Conservation (phyloP, 2,113 vertebrate genomes). For the Onychostoma macrolepis region DNA sequence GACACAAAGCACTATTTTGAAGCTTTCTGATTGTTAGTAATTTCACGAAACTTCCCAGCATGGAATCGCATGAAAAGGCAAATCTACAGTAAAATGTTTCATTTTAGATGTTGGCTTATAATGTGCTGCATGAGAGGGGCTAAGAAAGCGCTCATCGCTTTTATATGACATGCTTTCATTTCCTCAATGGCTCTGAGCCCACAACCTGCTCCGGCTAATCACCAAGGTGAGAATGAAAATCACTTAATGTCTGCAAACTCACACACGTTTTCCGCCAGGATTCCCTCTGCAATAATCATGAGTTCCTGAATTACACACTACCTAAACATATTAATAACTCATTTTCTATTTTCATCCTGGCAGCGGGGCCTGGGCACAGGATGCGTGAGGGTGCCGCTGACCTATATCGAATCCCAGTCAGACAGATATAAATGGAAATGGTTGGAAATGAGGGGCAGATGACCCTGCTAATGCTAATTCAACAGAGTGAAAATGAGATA, state of each 20-base stretch:
- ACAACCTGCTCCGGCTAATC: neutral
- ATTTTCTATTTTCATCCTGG: conserved; percentile 30
- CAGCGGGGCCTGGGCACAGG: neutral
- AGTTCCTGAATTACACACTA: conserved; percentile 35
- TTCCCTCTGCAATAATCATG: conserved; percentile 24
- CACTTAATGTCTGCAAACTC: conserved; percentile 28
- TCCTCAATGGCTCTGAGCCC: neutral
- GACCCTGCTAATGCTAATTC: conserved; percentile 28
- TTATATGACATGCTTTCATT: conserved; percentile 13
- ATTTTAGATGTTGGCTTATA: neutral
- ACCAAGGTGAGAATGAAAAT: conserved; percentile 33
- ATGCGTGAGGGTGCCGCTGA: conserved; percentile 1
- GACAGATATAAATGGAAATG: conserved; percentile 33
- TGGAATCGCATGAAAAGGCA: neutral
- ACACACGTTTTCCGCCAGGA: neutral
- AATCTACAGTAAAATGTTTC: neutral
- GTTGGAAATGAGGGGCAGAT: conserved; percentile 31
- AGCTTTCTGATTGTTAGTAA: neutral
- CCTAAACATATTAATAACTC: conserved; percentile 27
- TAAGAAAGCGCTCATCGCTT: neutral
- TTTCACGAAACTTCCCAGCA: neutral
- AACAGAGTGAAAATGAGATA: neutral
- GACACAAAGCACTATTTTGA: neutral
- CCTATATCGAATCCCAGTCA: conserved; percentile 16
- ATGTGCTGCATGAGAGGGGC: neutral